Conservation (phyloP, 2,888 invertebrate genomes). For the Chymomyza caudatula region DNA sequence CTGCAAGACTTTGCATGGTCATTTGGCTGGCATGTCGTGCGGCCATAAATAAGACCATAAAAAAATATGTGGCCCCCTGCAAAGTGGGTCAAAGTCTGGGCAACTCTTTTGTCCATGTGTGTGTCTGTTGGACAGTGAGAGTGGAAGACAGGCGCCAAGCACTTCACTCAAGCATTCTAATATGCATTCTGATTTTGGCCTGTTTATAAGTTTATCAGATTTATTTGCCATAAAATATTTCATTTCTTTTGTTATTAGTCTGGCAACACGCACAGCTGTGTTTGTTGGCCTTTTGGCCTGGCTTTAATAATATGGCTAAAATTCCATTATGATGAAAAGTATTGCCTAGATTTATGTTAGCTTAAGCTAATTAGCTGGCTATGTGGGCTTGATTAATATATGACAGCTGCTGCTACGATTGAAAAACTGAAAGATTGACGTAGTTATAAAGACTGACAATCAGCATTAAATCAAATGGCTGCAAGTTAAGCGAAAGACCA, state of each 20-base stretch:
- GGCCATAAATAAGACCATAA: slow-evolving; percentile 44
- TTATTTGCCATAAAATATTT: not conserved
- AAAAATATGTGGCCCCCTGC: too few relatives aligned
- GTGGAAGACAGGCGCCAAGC: slow-evolving; percentile 14
- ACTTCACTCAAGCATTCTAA: slow-evolving; percentile 40
- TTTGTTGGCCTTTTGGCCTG: not conserved
- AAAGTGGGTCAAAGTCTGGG: not conserved
- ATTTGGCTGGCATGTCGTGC: slow-evolving; percentile 38
- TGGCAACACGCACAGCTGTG: not conserved
- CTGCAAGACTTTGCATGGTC: slow-evolving; percentile 17
- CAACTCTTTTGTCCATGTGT: not conserved
- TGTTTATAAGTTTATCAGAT: not conserved
- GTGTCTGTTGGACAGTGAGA: too few relatives aligned
- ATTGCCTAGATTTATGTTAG: not conserved
- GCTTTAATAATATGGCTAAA: not conserved
- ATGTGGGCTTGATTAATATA: not conserved
- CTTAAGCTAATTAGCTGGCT: not conserved
- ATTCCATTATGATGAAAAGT: not conserved
- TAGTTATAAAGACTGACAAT: not conserved
- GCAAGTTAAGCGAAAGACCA: not conserved
- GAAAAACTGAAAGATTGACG: not conserved
- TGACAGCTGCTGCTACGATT: not conserved
- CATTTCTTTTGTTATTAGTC: not conserved
- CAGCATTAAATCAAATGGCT: not conserved
- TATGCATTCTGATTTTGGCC: not conserved